Conservation (phyloP, 2,888 invertebrate species). For the Leptopterna dolabrata region DNA sequence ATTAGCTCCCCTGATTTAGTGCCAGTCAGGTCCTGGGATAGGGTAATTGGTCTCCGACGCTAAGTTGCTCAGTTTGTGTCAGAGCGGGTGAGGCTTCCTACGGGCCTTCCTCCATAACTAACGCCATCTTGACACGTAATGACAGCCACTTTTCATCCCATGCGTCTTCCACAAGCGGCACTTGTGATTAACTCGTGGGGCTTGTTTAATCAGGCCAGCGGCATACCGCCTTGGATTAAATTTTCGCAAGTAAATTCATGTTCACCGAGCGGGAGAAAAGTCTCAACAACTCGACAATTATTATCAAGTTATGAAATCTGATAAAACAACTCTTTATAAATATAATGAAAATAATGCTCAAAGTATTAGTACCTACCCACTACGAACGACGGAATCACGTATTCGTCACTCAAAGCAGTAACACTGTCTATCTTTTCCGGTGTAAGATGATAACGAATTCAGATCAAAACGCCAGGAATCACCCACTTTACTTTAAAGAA, state of each 20-base stretch:
- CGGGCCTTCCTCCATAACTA: conserved; percentile 6
- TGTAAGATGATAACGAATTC: too few relatives aligned
- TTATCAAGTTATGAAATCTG: too few relatives aligned
- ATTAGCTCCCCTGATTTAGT: conserved; percentile 46
- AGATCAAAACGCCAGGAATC: too few relatives aligned
- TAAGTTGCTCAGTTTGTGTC: conserved; percentile 25
- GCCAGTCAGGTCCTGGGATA: conserved; percentile 39
- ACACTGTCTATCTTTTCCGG: too few relatives aligned
- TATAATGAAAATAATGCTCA: too few relatives aligned
- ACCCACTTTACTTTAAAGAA: too few relatives aligned
- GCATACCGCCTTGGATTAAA: not conserved
- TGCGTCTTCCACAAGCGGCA: conserved; percentile 26
- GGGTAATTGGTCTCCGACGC: conserved; percentile 49
- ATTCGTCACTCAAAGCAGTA: too few relatives aligned
- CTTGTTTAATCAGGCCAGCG: conserved; percentile 14
- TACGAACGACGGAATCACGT: too few relatives aligned
- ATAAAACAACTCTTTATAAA: too few relatives aligned
- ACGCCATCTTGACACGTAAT: conserved; percentile 50
- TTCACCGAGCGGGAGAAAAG: too few relatives aligned
- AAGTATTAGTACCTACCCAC: too few relatives aligned
- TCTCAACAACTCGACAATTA: too few relatives aligned
- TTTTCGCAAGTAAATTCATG: not conserved
- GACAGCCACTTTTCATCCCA: conserved; percentile 53
- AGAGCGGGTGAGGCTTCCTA: not conserved
- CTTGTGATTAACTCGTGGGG: conserved; percentile 22